Evolutionary conservation across 2,888 invertebrate genomes (phyloP).

Genomic region (Cenopis cana): DNA sequence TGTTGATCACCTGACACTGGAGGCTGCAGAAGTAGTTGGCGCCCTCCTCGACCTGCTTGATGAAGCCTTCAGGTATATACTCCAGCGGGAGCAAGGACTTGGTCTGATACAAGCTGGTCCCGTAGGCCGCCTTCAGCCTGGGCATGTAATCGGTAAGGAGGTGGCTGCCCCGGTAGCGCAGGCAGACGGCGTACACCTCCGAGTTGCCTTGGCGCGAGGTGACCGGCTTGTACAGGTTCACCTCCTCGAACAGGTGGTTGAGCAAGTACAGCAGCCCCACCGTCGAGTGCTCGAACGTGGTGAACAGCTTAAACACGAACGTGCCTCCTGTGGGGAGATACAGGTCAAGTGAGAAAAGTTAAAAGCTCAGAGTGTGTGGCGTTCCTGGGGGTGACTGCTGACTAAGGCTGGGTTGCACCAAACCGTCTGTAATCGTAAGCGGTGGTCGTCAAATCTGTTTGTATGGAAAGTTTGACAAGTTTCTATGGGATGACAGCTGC

Average conservation of each 20-base stretch:
- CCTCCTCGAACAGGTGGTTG: slow-evolving; percentile 89
- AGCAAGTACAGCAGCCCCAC: slow-evolving; percentile 92
- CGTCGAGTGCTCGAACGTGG: slow-evolving; percentile 93
- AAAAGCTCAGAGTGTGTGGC: too few species aligned
- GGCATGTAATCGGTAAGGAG: slow-evolving; percentile 71
- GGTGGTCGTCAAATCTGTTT: too few species aligned
- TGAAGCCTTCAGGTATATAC: slow-evolving; percentile 86
- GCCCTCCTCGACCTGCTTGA: slow-evolving; percentile 87
- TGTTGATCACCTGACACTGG: slow-evolving; percentile 88
- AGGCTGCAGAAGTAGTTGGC: slow-evolving; percentile 87
- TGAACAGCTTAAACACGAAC: slow-evolving; percentile 95
- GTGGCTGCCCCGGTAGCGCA: slow-evolving; percentile 83
- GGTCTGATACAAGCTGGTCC: slow-evolving; percentile 66
- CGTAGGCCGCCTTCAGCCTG: slow-evolving; percentile 75
- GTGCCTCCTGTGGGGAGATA: slow-evolving; percentile 87
- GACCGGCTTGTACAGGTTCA: slow-evolving; percentile 93
- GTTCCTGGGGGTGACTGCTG: too few species aligned
- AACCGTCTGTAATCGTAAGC: too few species aligned
- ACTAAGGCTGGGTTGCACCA: too few species aligned
- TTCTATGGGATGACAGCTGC: too few species aligned
- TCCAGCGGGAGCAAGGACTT: slow-evolving; percentile 85
- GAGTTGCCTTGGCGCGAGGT: slow-evolving; percentile 98
- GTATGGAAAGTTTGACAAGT: too few species aligned
- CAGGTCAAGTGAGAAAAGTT: neutral
- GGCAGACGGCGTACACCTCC: slow-evolving; percentile 94